Evolutionary conservation across 2,113 vertebrate genomes (phyloP).

Genomic region (Equus przewalskii): DNA sequence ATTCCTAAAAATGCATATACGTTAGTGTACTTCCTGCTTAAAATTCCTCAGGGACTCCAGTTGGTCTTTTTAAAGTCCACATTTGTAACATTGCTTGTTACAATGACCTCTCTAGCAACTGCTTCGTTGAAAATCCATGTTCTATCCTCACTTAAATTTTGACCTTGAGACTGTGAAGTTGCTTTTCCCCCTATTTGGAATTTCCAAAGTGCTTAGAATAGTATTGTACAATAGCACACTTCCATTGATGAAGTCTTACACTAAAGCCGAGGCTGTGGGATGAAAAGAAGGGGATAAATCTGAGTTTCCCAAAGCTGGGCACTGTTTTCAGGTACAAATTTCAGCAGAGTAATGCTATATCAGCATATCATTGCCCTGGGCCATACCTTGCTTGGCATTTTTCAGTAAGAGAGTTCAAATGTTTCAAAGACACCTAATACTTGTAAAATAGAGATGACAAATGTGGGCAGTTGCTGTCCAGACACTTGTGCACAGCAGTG

Average conservation of each 20-base stretch:
- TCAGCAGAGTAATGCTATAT: slow-evolving; percentile 53
- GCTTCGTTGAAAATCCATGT: slow-evolving; percentile 26
- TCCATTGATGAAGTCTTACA: neutral
- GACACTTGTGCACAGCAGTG: slow-evolving; percentile 52
- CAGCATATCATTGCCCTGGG: slow-evolving; percentile 4
- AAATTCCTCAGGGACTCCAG: neutral
- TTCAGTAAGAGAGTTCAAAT: slow-evolving; percentile 19
- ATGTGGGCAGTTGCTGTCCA: slow-evolving; percentile 44
- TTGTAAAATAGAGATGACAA: slow-evolving; percentile 70
- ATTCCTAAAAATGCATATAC: neutral
- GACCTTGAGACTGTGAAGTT: neutral
- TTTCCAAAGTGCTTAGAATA: neutral
- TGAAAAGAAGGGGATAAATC: neutral
- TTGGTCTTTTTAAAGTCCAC: neutral
- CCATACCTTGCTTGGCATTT: neutral
- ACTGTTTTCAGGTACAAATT: neutral
- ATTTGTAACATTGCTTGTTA: neutral
- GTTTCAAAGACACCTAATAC: slow-evolving; percentile 68
- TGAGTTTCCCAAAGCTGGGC: neutral
- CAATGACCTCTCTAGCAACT: neutral
- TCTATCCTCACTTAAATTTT: neutral
- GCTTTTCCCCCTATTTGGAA: neutral
- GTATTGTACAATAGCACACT: neutral
- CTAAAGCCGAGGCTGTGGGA: neutral
- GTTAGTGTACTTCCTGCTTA: neutral